A percentile compares a stretch with the other conserved stretches of the same genome.
These are phyloP conservation scores for Artibeus jamaicensis DNA, from an alignment of 2,797 vertebrate species.

Conservation along the genomic window DNA sequence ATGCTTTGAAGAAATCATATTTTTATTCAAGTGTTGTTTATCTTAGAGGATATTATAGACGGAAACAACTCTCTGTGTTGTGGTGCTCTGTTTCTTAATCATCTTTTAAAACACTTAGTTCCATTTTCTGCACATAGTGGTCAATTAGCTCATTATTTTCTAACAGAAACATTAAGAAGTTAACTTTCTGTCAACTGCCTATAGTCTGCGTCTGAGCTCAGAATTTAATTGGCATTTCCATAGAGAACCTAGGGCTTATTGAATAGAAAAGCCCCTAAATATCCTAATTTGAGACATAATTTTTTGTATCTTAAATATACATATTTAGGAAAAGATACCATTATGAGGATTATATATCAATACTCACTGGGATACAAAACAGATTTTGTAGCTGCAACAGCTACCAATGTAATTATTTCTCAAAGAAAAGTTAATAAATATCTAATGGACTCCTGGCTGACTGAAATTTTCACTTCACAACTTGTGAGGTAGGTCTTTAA, in stretches of 20 bases:
- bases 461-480: constrained; percentile 5
- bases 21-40: background rate
- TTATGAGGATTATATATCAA: background rate
- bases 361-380: background rate
- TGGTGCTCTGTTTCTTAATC: background rate
- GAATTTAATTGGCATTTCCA: background rate
- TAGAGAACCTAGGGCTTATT: background rate
- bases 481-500: constrained; percentile 26
- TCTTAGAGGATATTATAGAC: background rate
- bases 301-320: background rate
- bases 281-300: background rate
- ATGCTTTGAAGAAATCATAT: background rate
- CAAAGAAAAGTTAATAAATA: constrained; percentile 34
- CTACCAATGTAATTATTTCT: constrained; percentile 22
- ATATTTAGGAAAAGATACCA: background rate
- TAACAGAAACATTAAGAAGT: background rate
- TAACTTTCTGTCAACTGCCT: background rate
- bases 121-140: background rate
- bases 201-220: background rate
- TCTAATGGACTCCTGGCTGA: constrained; percentile 2
- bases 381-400: background rate
- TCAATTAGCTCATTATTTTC: background rate
- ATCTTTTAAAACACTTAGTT: background rate
- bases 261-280: background rate
- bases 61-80: background rate